Evolutionary conservation across 2,888 invertebrate genomes (phyloP).

Genomic region (Torymus auratus): DNA sequence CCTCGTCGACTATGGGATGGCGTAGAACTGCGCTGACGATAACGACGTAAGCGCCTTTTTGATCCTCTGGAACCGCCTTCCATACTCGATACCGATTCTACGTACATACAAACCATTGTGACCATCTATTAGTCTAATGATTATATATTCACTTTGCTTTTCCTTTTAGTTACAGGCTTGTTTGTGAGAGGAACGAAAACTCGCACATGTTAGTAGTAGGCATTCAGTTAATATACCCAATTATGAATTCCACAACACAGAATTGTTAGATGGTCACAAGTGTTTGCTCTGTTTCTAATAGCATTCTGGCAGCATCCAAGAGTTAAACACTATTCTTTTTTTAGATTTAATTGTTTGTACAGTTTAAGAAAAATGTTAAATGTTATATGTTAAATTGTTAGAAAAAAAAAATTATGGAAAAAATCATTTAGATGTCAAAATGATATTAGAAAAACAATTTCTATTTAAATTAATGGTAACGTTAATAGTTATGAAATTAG

Average conservation of each 20-base stretch:
- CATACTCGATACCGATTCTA: slow-evolving; percentile 81
- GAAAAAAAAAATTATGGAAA: too few species aligned
- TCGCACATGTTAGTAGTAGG: slow-evolving; percentile 65
- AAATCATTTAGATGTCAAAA: too few species aligned
- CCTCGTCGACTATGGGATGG: slow-evolving; percentile 72
- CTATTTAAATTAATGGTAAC: too few species aligned
- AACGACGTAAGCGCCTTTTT: slow-evolving; percentile 71
- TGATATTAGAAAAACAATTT: too few species aligned
- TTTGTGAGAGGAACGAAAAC: slow-evolving; percentile 12
- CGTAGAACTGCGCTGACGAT: slow-evolving; percentile 75
- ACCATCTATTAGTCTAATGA: slow-evolving; percentile 69
- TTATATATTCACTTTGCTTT: slow-evolving; percentile 10
- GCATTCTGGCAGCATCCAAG: slow-evolving; percentile 61
- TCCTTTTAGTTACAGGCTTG: slow-evolving; percentile 20
- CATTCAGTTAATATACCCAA: slow-evolving; percentile 57
- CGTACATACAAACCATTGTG: slow-evolving; percentile 75
- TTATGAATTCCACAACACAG: slow-evolving; percentile 48
- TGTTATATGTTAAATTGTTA: too few species aligned
- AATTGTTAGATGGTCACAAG: slow-evolving; percentile 76
- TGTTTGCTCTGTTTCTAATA: slow-evolving; percentile 70
- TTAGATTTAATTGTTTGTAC: slow-evolving; percentile 10
- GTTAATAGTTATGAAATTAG: too few species aligned
- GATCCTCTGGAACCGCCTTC: slow-evolving; percentile 78
- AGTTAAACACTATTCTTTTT: neutral
- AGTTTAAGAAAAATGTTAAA: neutral